Conservation (phyloP, 1,140 invertebrate species). For the Cyclina sinensis region DNA sequence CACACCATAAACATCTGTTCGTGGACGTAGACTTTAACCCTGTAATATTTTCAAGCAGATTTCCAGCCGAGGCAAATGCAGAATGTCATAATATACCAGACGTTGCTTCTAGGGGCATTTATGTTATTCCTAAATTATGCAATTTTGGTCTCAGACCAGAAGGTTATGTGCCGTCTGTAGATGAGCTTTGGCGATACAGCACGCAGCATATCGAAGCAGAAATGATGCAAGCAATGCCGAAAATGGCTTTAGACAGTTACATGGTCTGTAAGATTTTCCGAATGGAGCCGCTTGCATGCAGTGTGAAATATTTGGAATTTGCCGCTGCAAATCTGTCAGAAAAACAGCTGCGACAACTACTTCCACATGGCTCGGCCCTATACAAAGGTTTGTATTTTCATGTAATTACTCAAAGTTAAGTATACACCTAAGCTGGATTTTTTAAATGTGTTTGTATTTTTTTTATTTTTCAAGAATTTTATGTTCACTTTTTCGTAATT, state of each 20-base stretch:
- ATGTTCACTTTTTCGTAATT: too few species aligned
- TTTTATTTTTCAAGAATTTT: too few species aligned
- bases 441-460: too few species aligned
- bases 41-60: background rate
- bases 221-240: constrained; percentile 2
- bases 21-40: constrained; percentile 47
- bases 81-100: background rate
- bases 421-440: background rate
- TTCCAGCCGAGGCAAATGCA: background rate
- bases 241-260: constrained; percentile 20
- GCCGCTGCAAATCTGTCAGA: too few species aligned
- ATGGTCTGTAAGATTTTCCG: constrained; percentile 55
- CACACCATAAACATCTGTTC: constrained; percentile 2
- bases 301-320: background rate
- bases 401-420: background rate
- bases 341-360: background rate
- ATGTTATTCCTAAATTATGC: constrained; percentile 21
- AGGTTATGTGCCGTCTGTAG: too few species aligned
- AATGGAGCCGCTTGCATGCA: constrained; percentile 49
- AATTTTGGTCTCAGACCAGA: background rate
- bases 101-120: constrained; percentile 10
- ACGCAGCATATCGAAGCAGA: constrained; percentile 48
- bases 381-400: background rate
- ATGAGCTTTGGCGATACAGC: constrained; percentile 33
- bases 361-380: background rate